Base-by-base conservation (phyloP, 2,797 vertebrate species). In the Loriculus beryllinus region DNA sequence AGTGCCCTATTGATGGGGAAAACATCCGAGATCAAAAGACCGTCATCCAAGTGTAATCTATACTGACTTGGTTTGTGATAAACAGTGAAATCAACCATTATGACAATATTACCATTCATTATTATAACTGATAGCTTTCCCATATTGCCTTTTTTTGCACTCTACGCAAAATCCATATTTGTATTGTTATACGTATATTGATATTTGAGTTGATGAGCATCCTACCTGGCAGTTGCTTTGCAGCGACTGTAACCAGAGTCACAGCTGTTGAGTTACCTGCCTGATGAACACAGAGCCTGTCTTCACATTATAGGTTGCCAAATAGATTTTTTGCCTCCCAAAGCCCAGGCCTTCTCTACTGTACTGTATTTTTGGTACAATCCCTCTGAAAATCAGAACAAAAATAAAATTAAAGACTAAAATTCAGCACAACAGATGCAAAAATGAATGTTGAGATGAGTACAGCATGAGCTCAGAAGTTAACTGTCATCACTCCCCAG, bases 351-450 rank as follows among this genome's bases (percentile, higher is more conserved):
- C 64, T 33, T 81, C 67, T 45, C 51, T 88, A 59, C 16, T 56
- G 39, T 9, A 23, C 51, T 62, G 48, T 77, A 54, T 91, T 90
- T 88, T 48, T 64, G 72, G 68, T 82, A n/a, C 49, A 39, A 28
- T 77, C 96, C 70, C 54, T 94, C 63, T 63, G 69, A 68, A 68
- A 93, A 83, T 63, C 29, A 72, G 70, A 9, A 22, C 17, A 49
- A 71, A 74, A 18, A 40, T 37, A 60, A 37, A 79, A 82, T 45
- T 85, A 70, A 90, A 92, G 47, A 86, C 60, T 51, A 64, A 93
- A 90, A 93, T 82, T 96, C 92, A 92, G 95, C 69, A 80, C 69
- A 91, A 91, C 92, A 97, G 95, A 95, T 92, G 95, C 84, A 92
- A 64, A 87, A 96, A 96, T 94, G 96, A 88, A 91, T 86, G 68